These are phyloP conservation scores for Colius striatus DNA, from an alignment of 2,113 vertebrate species.

Conservation along the genomic window DNA sequence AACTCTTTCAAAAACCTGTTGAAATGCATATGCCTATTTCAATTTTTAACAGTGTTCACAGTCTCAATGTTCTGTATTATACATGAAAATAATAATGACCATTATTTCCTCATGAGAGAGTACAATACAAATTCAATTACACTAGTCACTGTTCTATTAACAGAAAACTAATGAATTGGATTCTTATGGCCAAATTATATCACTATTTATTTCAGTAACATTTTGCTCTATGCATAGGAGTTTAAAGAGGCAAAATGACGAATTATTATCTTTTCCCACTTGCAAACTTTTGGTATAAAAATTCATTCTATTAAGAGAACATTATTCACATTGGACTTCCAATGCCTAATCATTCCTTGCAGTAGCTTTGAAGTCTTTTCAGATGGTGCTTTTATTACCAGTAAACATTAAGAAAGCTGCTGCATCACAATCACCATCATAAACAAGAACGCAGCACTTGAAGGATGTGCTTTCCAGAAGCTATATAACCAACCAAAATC, in stretches of 20 bases:
- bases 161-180: neutral
- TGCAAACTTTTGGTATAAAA: neutral
- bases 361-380: neutral
- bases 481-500: neutral
- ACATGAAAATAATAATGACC: neutral
- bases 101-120: neutral
- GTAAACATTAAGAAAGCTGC: neutral
- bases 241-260: neutral
- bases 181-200: neutral
- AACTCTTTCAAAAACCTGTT: neutral
- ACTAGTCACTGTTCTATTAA: neutral
- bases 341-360: neutral
- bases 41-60: neutral
- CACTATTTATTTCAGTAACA: neutral
- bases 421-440: neutral
- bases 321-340: neutral
- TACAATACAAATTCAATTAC: neutral
- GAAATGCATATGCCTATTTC: neutral
- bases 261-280: neutral
- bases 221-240: accelerated
- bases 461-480: neutral
- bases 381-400: neutral
- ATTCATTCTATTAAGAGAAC: neutral
- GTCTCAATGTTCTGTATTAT: neutral
- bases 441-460: neutral